Conservation (phyloP, 2,797 vertebrate species). For the Agapornis canus region DNA sequence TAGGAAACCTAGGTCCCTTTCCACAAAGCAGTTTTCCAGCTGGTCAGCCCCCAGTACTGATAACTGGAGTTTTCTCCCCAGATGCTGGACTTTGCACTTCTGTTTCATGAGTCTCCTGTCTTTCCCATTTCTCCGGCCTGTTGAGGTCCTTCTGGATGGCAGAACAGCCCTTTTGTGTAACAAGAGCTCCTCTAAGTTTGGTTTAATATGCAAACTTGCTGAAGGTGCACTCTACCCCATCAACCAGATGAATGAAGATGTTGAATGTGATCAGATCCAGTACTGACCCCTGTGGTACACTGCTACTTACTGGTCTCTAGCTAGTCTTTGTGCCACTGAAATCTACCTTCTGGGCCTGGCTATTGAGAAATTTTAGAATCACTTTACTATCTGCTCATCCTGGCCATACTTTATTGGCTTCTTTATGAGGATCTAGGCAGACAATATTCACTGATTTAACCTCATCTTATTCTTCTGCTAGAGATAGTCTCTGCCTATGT, state of each 20-base stretch:
- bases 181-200: neutral
- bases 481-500: neutral
- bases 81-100: neutral
- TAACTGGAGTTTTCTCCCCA: neutral
- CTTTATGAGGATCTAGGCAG: neutral
- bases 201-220: neutral
- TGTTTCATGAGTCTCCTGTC: neutral
- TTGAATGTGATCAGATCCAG: neutral
- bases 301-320: neutral
- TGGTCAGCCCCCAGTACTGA: neutral
- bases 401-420: neutral
- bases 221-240: neutral
- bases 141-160: neutral
- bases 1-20: neutral
- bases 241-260: neutral
- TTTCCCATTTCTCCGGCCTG: neutral
- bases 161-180: neutral
- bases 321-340: neutral
- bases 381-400: neutral
- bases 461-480: neutral
- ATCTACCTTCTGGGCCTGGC: neutral
- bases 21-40: neutral
- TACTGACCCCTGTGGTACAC: neutral
- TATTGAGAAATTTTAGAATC: neutral
- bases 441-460: neutral